Evolutionary conservation across 1,140 invertebrate genomes (phyloP).

Genomic region (Diploscapter pachys): DNA sequence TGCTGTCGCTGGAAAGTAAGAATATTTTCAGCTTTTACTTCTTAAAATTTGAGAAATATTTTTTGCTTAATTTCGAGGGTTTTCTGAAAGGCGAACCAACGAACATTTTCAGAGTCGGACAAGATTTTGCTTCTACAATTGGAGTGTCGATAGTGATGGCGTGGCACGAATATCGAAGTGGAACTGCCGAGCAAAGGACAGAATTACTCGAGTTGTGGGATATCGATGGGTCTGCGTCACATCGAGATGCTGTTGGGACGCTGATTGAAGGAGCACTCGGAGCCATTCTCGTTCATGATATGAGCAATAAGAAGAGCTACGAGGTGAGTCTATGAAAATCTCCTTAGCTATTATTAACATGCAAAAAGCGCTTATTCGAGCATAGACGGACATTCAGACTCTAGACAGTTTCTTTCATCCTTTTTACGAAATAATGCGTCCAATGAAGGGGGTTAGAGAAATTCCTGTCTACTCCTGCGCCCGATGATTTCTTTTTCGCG

Average conservation of each 20-base stretch:
- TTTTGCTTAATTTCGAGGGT: no score
- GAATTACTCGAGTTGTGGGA: slow-evolving; percentile 95
- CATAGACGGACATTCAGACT: no score
- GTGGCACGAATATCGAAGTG: slow-evolving; percentile 29
- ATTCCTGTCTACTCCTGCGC: no score
- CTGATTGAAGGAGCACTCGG: slow-evolving; percentile 91
- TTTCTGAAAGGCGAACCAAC: no score
- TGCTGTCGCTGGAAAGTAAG: slow-evolving; percentile 72
- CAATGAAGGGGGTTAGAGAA: no score
- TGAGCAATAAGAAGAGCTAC: slow-evolving; percentile 91
- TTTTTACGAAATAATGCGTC: no score
- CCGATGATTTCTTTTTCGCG: no score
- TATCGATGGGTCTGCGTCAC: slow-evolving; percentile 84
- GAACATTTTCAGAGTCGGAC: slow-evolving; percentile 68
- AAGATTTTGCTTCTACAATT: slow-evolving; percentile 62
- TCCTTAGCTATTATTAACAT: neutral
- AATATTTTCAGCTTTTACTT: slow-evolving; percentile 85
- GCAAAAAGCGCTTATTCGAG: no score
- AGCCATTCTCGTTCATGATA: slow-evolving; percentile 88
- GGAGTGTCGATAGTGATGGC: slow-evolving; percentile 25
- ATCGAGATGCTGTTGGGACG: slow-evolving; percentile 82
- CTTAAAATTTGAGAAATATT: slow-evolving; percentile 65
- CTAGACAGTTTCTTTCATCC: no score
- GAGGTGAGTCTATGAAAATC: slow-evolving; percentile 40
- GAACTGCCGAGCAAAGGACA: slow-evolving; percentile 78